Evolutionary conservation across 2,797 vertebrate species (phyloP).

Genomic region (Octomys mimax): DNA sequence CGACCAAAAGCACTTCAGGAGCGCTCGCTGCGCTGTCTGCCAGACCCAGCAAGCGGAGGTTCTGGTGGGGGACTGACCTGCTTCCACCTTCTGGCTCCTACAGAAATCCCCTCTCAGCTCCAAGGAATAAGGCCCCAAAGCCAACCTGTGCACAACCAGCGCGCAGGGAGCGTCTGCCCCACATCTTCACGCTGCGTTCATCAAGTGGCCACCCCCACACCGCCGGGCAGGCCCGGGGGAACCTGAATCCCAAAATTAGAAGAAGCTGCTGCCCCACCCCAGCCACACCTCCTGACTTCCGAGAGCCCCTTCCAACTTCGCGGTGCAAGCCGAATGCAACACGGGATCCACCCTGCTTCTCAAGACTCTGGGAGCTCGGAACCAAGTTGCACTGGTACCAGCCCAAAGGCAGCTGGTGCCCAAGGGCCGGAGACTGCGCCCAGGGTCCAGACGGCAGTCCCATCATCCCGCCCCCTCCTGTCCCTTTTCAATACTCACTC

Average conservation of each 20-base stretch:
- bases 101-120: not conserved
- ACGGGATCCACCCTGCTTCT: too few species aligned
- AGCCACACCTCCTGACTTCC: not conserved
- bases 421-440: accelerated
- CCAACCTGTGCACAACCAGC: not conserved
- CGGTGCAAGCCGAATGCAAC: not conserved
- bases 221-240: not conserved
- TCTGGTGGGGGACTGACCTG: not conserved
- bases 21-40: not conserved
- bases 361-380: not conserved
- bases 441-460: not conserved
- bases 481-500: not conserved
- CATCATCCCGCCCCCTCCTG: not conserved
- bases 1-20: accelerated
- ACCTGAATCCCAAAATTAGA: not conserved
- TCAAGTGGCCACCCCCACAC: not conserved
- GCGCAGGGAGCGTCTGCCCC: not conserved
- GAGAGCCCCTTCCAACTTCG: slow-evolving; percentile 31
- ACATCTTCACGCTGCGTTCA: not conserved
- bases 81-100: not conserved
- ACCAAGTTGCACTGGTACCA: not conserved
- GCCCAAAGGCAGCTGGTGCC: not conserved
- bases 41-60: not conserved
- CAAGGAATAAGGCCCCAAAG: not conserved
- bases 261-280: not conserved